Conservation (phyloP, 2,888 invertebrate genomes). For the Ashinkailepas kermadecensis region DNA sequence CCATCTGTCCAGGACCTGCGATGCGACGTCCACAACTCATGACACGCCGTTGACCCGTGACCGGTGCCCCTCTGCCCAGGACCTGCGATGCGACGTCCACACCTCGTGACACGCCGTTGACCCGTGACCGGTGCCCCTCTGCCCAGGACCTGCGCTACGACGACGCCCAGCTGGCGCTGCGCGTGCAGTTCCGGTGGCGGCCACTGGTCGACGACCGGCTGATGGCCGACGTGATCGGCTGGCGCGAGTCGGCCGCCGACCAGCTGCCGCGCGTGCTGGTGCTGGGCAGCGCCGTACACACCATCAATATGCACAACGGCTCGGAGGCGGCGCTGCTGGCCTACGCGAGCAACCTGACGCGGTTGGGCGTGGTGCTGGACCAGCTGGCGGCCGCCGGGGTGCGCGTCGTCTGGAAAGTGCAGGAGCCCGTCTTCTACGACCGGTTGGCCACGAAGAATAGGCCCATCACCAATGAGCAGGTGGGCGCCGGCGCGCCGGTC, state of each 20-base stretch:
- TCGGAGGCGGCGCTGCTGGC: constrained; percentile 63
- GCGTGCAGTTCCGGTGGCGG: constrained; percentile 74
- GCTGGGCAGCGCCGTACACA: constrained; percentile 68
- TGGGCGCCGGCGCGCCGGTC: not conserved
- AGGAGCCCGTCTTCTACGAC: constrained; percentile 66
- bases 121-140: too few relatives aligned
- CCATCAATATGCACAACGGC: constrained; percentile 68
- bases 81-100: too few relatives aligned
- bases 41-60: too few relatives aligned
- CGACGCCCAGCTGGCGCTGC: constrained; percentile 69
- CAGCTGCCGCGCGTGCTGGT: constrained; percentile 68
- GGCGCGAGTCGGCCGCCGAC: not conserved
- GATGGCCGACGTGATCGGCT: constrained; percentile 43
- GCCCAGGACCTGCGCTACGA: constrained; percentile 47
- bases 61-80: too few relatives aligned
- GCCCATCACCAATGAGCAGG: constrained; percentile 69
- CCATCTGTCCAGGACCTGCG: too few relatives aligned
- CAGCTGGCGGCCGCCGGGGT: constrained; percentile 42
- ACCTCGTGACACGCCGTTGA: too few relatives aligned
- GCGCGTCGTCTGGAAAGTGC: constrained; percentile 74
- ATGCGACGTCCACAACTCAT: too few relatives aligned
- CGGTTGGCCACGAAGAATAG: constrained; percentile 53
- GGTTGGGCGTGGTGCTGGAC: constrained; percentile 46
- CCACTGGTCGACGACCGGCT: constrained; percentile 68
- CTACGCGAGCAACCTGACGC: constrained; percentile 69